phyloP scores from a whole-genome alignment of 2,797 vertebrate genomes.

The Argyrosomus regius region DNA sequence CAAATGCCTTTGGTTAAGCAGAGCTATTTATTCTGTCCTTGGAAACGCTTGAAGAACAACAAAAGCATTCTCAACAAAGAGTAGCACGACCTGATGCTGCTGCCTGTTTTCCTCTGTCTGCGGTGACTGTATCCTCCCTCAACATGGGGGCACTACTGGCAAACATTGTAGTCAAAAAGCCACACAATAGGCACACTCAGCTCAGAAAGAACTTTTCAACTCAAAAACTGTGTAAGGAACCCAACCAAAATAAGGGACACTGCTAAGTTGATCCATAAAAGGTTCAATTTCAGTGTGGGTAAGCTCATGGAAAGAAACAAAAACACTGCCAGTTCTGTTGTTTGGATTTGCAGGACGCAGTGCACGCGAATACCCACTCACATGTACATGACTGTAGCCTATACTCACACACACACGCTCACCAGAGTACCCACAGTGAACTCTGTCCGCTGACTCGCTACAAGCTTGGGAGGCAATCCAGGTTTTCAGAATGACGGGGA shows the following conservation, averaged over 20 bases:
- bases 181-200: slow-evolving; percentile 56
- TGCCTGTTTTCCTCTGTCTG: slow-evolving; percentile 61
- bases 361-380: slow-evolving; percentile 53
- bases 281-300: slow-evolving; percentile 66
- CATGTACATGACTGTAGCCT: slow-evolving; percentile 43
- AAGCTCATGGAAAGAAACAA: slow-evolving; percentile 62
- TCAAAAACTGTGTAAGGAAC: slow-evolving; percentile 46
- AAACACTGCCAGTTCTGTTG: slow-evolving; percentile 56
- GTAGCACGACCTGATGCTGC: slow-evolving; percentile 64
- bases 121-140: slow-evolving; percentile 50
- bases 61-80: slow-evolving; percentile 74
- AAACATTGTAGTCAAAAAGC: slow-evolving; percentile 37
- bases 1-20: slow-evolving; percentile 79
- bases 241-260: slow-evolving; percentile 64
- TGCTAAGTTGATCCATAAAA: slow-evolving; percentile 60
- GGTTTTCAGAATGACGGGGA: slow-evolving; percentile 51
- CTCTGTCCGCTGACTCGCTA: slow-evolving; percentile 52
- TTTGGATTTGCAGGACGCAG: slow-evolving; percentile 61
- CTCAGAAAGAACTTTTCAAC: slow-evolving; percentile 71
- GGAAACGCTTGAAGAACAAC: slow-evolving; percentile 75
- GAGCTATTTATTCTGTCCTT: slow-evolving; percentile 80
- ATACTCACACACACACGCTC: slow-evolving; percentile 28
- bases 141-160: slow-evolving; percentile 48
- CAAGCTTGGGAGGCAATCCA: slow-evolving; percentile 44
- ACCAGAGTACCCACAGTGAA: slow-evolving; percentile 57